Conservation (phyloP, 2,797 vertebrate species). For the Notolepis coatsorum region DNA sequence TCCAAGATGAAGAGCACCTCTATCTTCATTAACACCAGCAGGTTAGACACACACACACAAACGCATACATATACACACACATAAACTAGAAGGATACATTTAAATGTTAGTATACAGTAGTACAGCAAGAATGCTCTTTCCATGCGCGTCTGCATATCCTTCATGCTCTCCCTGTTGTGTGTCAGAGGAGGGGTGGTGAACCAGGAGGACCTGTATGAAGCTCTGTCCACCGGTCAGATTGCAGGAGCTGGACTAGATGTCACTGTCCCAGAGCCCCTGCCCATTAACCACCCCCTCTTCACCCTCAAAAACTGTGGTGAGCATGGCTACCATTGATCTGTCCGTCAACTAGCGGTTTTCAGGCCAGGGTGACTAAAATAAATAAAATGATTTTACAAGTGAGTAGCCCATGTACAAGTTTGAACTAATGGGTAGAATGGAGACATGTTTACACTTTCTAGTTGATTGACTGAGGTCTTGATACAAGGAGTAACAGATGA, state of each 20-base stretch:
- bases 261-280: constrained; percentile 81
- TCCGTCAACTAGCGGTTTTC: no score
- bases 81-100: neutral
- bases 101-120: neutral
- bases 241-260: constrained; percentile 80
- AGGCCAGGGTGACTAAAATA: no score
- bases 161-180: no score
- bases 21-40: constrained; percentile 80
- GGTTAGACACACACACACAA: constrained; percentile 36
- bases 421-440: no score
- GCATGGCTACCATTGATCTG: constrained; percentile 15
- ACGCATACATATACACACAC: neutral
- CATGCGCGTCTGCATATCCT: no score
- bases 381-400: no score
- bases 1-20: constrained; percentile 79
- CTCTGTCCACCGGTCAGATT: constrained; percentile 73
- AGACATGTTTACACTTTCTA: no score
- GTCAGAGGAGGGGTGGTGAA: constrained; percentile 80
- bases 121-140: no score
- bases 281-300: constrained; percentile 77
- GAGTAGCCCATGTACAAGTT: no score
- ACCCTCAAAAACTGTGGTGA: constrained; percentile 82
- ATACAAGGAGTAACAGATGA: no score
- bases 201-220: constrained; percentile 82
- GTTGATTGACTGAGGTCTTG: no score